Base-by-base conservation (phyloP, 37 sponge, comb jelly and placozoan genomes). In the Spongia lamella region DNA sequence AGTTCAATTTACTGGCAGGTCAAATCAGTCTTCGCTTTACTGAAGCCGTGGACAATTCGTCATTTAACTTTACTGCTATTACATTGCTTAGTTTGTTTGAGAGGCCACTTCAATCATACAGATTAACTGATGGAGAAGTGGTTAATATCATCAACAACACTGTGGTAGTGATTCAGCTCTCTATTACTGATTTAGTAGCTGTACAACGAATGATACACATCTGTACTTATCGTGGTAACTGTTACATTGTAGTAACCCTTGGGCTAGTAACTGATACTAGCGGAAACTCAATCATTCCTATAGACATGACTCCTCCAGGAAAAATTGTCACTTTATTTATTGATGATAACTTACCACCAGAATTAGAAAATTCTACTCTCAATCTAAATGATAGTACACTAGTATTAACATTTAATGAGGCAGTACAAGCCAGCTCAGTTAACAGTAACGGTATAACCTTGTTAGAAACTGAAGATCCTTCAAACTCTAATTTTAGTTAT, bases 151-250 rank as follows among this genome's bases (percentile, higher is more conserved):
- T 74, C 24, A 70, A 81, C 52, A 71, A 75, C 32, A 43, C 84
- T 27, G 54, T 68, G 2, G 35, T 91, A 16, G 77, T 76, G 0
- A 68, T 93, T 39, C 20, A 22, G 7, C 56, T 95, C 31, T 57
- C 53, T 34, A 36, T 37, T 4, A 40, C 24, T n/a, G 96, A 95
- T 50, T 64, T 91, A 2, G 55, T 88, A 61, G 52, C 56, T 3
- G 40, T 95, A 1, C 88, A 88, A 59, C 61, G 73, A 14, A 38
- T 72, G 29, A 66, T 33, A 5, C 78, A 84, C 62, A 34, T 95
- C 15, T 95, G 96, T 73, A 80, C 82, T 7, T 82, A 84, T 54
- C 55, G 92, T 61, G 92, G 92, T 1, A 84, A 91, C 29, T 95
- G 96, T 64, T 95, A 91, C 61, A 80, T 91, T 9, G 60, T 69